Evolutionary conservation across 2,797 vertebrate species (phyloP).

Genomic region (Macroramphosus scolopax): DNA sequence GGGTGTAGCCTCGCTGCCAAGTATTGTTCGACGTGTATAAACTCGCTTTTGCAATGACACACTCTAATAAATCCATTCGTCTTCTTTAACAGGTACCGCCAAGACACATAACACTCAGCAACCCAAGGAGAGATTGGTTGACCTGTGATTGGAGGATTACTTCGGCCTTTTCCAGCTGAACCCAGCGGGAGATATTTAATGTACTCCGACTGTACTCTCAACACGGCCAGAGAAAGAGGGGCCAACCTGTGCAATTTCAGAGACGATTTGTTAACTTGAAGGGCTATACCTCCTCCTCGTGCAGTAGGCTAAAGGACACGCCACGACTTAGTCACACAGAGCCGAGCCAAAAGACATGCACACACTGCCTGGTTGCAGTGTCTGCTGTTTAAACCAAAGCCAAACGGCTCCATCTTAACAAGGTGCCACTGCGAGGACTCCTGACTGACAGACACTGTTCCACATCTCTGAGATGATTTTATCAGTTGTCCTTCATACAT

Average conservation of each 20-base stretch:
- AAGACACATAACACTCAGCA: slow-evolving; percentile 71
- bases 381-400: slow-evolving; percentile 65
- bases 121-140: slow-evolving; percentile 45
- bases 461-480: slow-evolving; percentile 29
- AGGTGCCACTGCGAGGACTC: slow-evolving; percentile 40
- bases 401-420: slow-evolving; percentile 47
- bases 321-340: slow-evolving; percentile 32
- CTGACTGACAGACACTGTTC: slow-evolving; percentile 31
- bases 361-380: slow-evolving; percentile 69
- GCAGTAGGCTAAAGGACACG: slow-evolving; percentile 38
- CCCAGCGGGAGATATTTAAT: slow-evolving; percentile 20
- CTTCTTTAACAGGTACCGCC: slow-evolving; percentile 69
- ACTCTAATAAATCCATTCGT: too few species aligned
- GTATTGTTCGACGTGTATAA: slow-evolving; percentile 3
- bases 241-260: slow-evolving; percentile 62
- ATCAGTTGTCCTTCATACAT: slow-evolving; percentile 10
- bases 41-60: too few species aligned
- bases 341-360: slow-evolving; percentile 52
- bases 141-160: slow-evolving; percentile 56
- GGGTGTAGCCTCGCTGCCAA: too few species aligned
- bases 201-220: slow-evolving; percentile 35
- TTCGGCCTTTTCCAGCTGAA: slow-evolving; percentile 45
- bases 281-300: slow-evolving; percentile 59
- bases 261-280: slow-evolving; percentile 57
- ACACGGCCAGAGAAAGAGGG: slow-evolving; percentile 18